A percentile compares a stretch with the other conserved stretches of the same genome.
Evolutionary conservation across 2,888 invertebrate genomes (phyloP).

Genomic region (Drosophila anceps): DNA sequence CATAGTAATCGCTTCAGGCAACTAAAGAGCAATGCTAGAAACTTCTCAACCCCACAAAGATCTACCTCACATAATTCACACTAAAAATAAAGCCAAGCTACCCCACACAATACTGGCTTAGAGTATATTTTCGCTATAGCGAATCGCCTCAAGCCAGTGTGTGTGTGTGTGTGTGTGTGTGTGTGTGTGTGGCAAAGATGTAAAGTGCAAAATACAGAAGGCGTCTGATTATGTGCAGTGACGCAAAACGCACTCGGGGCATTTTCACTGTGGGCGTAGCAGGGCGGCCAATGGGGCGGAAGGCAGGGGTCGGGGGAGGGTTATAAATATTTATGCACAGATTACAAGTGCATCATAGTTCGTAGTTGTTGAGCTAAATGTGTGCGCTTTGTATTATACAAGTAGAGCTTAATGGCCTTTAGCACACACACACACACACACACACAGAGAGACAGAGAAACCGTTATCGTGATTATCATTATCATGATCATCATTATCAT

Average conservation of each 20-base stretch:
- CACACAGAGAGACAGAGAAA: not conserved
- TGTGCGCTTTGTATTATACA: slow-evolving; percentile 78
- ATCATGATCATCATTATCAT: slow-evolving; percentile 28
- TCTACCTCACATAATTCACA: not conserved
- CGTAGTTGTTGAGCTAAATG: slow-evolving; percentile 65
- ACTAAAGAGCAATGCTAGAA: too few relatives aligned
- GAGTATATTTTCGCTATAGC: slow-evolving; percentile 8
- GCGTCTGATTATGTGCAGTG: slow-evolving; percentile 68
- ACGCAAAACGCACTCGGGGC: slow-evolving; percentile 48
- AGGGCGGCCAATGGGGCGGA: not conserved
- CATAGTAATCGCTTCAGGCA: too few relatives aligned
- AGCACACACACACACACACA: slow-evolving; percentile 48
- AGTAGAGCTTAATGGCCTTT: slow-evolving; percentile 81
- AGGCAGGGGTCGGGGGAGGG: slow-evolving; percentile 10
- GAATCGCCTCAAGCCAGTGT: slow-evolving; percentile 18
- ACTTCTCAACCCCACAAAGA: too few relatives aligned
- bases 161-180: slow-evolving; percentile 30
- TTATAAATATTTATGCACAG: slow-evolving; percentile 73
- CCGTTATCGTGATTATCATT: slow-evolving; percentile 25
- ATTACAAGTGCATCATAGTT: slow-evolving; percentile 67
- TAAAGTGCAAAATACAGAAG: slow-evolving; percentile 55
- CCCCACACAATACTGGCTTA: not conserved
- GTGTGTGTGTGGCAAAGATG: slow-evolving; percentile 20
- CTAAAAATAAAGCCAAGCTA: not conserved
- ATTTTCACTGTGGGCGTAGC: not conserved